A percentile compares a stretch with the other conserved stretches of the same genome.
These are phyloP conservation scores for Thrips palmi DNA, from an alignment of 1,140 invertebrate genomes.

Conservation along the genomic window DNA sequence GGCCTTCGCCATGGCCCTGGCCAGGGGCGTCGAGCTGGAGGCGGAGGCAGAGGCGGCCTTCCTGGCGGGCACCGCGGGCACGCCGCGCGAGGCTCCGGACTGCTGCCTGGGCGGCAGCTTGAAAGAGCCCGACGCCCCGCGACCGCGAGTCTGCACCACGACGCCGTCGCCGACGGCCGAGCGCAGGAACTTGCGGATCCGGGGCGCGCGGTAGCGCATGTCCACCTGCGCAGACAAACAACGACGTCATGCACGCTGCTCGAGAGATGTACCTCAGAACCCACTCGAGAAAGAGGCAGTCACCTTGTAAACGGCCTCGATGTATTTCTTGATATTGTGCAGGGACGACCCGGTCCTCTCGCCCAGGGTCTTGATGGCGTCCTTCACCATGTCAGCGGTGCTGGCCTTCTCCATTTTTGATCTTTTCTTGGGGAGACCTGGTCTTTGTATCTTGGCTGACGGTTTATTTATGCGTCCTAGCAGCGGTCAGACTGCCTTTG, in stretches of 20 bases:
- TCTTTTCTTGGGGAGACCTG: no score
- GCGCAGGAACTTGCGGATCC: slow-evolving; percentile 26
- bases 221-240: no score
- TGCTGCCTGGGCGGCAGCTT: slow-evolving; percentile 19
- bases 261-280: no score
- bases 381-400: slow-evolving; percentile 24
- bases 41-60: no score
- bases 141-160: slow-evolving; percentile 25
- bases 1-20: slow-evolving; percentile 7
- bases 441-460: no score
- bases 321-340: slow-evolving; percentile 35
- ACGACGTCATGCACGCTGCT: no score
- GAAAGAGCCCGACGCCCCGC: slow-evolving; percentile 27
- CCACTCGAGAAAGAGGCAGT: no score
- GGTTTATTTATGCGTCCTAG: no score
- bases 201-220: no score
- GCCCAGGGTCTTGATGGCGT: slow-evolving; percentile 30
- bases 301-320: slow-evolving; percentile 26
- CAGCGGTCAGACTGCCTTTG: no score
- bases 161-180: slow-evolving; percentile 21
- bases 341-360: slow-evolving; percentile 31
- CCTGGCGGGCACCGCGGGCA: slow-evolving; percentile 2
- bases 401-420: no score
- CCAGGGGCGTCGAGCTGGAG: no score
- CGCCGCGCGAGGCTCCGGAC: slow-evolving; percentile 10